Evolutionary conservation across 2,888 invertebrate species (phyloP).

Genomic region (Yponomeuta sedellus): DNA sequence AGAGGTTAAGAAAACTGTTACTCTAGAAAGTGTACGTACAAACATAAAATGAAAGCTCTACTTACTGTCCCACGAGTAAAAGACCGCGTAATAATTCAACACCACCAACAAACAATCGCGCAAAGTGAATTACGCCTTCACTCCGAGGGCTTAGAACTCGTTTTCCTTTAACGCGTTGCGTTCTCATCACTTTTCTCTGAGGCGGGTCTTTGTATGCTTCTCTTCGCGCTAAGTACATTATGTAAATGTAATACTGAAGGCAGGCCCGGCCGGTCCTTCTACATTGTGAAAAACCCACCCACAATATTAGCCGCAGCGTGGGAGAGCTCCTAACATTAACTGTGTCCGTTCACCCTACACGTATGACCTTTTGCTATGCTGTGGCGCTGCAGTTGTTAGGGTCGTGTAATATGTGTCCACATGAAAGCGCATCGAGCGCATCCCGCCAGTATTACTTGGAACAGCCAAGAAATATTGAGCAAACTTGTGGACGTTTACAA

Average conservation of each 20-base stretch:
- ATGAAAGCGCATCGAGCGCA: background rate
- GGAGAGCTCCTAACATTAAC: conserved; percentile 19
- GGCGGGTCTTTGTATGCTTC: conserved; percentile 57
- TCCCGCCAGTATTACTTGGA: background rate
- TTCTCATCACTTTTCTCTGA: conserved; percentile 51
- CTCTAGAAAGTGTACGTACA: conserved; percentile 27
- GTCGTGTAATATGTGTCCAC: background rate
- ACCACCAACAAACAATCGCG: conserved; percentile 34
- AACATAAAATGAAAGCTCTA: conserved; percentile 32
- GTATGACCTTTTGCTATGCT: background rate
- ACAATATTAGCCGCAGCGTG: conserved; percentile 45
- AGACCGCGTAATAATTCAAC: conserved; percentile 47
- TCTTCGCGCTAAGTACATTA: conserved; percentile 63
- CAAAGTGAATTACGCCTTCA: conserved; percentile 39
- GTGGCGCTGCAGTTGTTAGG: background rate
- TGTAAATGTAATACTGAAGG: conserved; percentile 67
- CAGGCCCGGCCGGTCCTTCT: conserved; percentile 49
- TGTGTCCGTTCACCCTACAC: background rate
- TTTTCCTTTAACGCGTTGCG: conserved; percentile 43
- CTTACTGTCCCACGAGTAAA: conserved; percentile 35
- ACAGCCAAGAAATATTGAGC: background rate
- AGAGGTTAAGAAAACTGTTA: conserved; percentile 28
- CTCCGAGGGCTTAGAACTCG: conserved; percentile 39
- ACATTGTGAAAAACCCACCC: conserved; percentile 52
- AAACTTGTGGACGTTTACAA: background rate